Evolutionary conservation across 2,113 vertebrate genomes (phyloP).

Genomic region (Pungitius pungitius): DNA sequence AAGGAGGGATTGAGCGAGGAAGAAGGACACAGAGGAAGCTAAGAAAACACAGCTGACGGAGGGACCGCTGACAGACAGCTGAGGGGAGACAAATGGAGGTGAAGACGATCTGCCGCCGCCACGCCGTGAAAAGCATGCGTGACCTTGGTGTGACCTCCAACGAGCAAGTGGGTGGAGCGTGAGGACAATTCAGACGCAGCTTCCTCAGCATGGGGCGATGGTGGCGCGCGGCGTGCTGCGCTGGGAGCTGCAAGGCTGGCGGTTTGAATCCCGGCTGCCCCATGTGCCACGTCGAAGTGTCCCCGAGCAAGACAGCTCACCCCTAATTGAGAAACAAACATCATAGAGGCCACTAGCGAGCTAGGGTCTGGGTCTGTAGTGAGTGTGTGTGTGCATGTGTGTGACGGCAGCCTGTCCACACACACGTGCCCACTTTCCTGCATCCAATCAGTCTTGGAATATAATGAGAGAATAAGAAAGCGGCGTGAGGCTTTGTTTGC

Average conservation of each 20-base stretch:
- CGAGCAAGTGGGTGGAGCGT: background rate
- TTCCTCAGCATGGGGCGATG: too few relatives aligned
- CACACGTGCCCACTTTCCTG: background rate
- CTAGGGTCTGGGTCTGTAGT: constrained; percentile 11
- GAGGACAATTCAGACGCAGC: background rate
- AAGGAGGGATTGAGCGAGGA: constrained; percentile 44
- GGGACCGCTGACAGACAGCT: constrained; percentile 47
- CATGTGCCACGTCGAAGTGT: too few relatives aligned
- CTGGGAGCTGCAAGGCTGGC: too few relatives aligned
- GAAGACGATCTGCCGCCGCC: constrained; percentile 5
- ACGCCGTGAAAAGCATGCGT: constrained; percentile 2
- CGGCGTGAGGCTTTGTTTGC: constrained; percentile 1
- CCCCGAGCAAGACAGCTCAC: too few relatives aligned
- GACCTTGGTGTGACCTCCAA: background rate
- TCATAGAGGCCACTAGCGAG: too few relatives aligned
- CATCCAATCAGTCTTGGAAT: constrained; percentile 25
- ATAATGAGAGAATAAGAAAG: constrained; percentile 35
- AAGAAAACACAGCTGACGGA: constrained; percentile 50
- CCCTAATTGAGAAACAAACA: too few relatives aligned
- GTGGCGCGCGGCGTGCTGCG: too few relatives aligned
- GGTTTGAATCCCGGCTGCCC: too few relatives aligned
- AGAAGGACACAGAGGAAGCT: constrained; percentile 17
- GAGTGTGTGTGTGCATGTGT: background rate
- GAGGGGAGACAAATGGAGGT: constrained; percentile 49
- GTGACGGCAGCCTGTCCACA: too few relatives aligned